These are phyloP conservation scores for Clytia hemisphaerica DNA, from an alignment of 30 jellyfish, hydroid and myxozoan genomes.

Conservation along the genomic window DNA sequence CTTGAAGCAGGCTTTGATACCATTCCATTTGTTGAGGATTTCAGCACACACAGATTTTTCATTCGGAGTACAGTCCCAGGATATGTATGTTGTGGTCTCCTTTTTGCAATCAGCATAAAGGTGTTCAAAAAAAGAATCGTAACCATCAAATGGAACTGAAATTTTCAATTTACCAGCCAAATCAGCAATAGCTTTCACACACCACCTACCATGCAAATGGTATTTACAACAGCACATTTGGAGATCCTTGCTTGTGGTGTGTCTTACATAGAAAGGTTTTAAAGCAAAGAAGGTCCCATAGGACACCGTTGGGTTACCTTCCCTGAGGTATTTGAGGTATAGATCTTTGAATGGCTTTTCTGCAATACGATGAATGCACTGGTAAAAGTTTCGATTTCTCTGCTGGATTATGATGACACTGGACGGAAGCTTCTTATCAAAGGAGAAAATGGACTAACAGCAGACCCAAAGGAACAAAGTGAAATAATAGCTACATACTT, in stretches of 20 bases:
- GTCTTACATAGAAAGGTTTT: slow-evolving; percentile 26
- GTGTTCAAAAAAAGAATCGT: slow-evolving; percentile 7
- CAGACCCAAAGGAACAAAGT: no score
- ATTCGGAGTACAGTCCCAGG: slow-evolving; percentile 31
- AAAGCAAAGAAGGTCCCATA: slow-evolving; percentile 26
- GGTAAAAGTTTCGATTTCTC: slow-evolving; percentile 12
- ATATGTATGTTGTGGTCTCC: slow-evolving; percentile 8
- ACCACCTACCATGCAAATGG: slow-evolving; percentile 32
- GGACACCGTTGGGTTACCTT: slow-evolving; percentile 18
- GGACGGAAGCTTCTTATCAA: no score
- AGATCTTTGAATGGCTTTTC: slow-evolving; percentile 26
- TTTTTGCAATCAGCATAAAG: slow-evolving; percentile 3
- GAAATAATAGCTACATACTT: no score
- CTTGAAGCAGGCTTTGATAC: not conserved
- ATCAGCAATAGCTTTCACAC: slow-evolving; percentile 14
- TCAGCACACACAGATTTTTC: slow-evolving; percentile 16
- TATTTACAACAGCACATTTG: slow-evolving; percentile 36
- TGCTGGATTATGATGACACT: no score
- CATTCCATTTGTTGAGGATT: slow-evolving; percentile 4
- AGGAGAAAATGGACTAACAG: no score
- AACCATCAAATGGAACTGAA: slow-evolving; percentile 14
- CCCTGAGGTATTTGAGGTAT: slow-evolving; percentile 5
- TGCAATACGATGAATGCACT: slow-evolving; percentile 12
- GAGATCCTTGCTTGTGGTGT: slow-evolving; percentile 19
- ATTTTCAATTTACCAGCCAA: slow-evolving; percentile 23